These are phyloP conservation scores for Oreochromis niloticus DNA, from an alignment of 2,113 vertebrate species.

Conservation along the genomic window DNA sequence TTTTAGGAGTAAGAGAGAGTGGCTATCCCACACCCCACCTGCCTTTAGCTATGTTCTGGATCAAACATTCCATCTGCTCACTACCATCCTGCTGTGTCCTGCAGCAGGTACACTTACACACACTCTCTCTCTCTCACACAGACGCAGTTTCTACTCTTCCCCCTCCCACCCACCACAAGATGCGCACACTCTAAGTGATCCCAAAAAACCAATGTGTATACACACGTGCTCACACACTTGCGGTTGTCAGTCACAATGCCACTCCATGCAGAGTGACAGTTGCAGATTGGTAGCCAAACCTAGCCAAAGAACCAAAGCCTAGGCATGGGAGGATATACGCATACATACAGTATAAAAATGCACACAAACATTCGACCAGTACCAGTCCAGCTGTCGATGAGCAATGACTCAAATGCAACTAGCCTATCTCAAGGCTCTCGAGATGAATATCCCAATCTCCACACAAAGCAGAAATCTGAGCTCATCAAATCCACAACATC, in stretches of 20 bases:
- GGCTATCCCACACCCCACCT: not conserved
- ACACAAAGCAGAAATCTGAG: constrained; percentile 24
- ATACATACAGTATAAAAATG: not conserved
- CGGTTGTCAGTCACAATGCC: constrained; percentile 24
- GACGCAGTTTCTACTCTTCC: not conserved
- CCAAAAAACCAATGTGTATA: not conserved
- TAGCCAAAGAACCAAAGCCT: constrained; percentile 25
- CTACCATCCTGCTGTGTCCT: constrained; percentile 34
- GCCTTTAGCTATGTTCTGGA: constrained; percentile 34
- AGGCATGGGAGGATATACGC: not conserved
- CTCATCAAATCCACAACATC: constrained; percentile 10
- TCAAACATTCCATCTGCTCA: constrained; percentile 49
- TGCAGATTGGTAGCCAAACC: constrained; percentile 19
- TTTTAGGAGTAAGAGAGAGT: not conserved
- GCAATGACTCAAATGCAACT: constrained; percentile 26
- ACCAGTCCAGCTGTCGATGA: not conserved
- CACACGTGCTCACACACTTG: not conserved
- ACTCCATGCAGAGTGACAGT: constrained; percentile 33
- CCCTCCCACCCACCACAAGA: not conserved
- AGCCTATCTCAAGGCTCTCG: constrained; percentile 1
- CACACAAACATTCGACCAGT: not conserved
- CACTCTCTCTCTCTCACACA: not conserved
- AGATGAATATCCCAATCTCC: constrained; percentile 7
- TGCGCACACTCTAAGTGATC: not conserved
- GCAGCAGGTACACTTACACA: not conserved